phyloP scores from a whole-genome alignment of 2,888 invertebrate genomes.

The Coenonympha glycerion region DNA sequence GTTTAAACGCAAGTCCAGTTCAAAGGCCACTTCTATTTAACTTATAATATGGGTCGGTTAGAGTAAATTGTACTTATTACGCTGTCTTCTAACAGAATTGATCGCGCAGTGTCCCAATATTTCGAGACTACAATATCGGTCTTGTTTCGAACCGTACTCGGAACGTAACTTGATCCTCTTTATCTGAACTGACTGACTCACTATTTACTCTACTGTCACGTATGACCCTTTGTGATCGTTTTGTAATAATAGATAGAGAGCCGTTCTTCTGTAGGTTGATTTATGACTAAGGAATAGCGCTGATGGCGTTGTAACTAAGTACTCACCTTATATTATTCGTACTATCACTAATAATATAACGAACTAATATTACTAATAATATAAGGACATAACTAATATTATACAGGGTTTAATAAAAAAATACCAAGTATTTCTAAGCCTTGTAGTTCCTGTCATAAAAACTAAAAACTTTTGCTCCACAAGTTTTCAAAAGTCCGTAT shows the following conservation, averaged over 20 bases:
- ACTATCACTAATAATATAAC: too few species aligned
- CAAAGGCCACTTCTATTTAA: constrained; percentile 6
- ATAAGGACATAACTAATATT: too few species aligned
- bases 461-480: too few species aligned
- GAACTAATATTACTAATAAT: too few species aligned
- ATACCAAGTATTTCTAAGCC: too few species aligned
- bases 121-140: constrained; percentile 4
- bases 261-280: not conserved
- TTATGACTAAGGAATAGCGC: not conserved
- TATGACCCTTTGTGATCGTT: constrained; percentile 8
- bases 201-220: constrained; percentile 21
- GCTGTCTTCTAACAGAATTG: constrained; percentile 2
- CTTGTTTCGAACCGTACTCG: constrained; percentile 18
- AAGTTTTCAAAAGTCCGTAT: too few species aligned
- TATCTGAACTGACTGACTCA: constrained; percentile 25
- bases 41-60: not conserved
- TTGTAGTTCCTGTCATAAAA: too few species aligned
- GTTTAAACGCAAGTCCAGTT: not conserved
- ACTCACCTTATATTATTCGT: too few species aligned
- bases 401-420: too few species aligned
- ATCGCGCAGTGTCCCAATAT: constrained; percentile 5
- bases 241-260: not conserved
- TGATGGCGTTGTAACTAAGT: too few species aligned
- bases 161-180: constrained; percentile 26
- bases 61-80: constrained; percentile 7